phyloP scores from a whole-genome alignment of 2,888 invertebrate species.

The Cheilosia impressa region DNA sequence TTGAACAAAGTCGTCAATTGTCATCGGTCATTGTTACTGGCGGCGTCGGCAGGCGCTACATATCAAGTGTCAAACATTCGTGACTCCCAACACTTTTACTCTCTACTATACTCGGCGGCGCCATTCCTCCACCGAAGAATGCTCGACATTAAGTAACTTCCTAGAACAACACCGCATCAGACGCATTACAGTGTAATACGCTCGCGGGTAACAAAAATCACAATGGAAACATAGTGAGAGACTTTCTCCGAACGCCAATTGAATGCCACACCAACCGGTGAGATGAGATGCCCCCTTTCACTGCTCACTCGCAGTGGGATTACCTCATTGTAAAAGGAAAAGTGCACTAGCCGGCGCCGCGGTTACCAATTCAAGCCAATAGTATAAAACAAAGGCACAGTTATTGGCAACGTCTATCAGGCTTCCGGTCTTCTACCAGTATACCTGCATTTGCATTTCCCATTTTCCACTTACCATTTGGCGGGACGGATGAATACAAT shows the following conservation, averaged over 20 bases:
- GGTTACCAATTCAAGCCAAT: conserved; percentile 28
- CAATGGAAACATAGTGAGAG: conserved; percentile 9
- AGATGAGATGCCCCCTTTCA: conserved; percentile 54
- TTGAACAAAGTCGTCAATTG: background rate
- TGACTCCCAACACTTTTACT: conserved; percentile 63
- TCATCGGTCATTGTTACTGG: background rate
- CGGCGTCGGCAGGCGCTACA: conserved; percentile 1
- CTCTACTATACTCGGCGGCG: conserved; percentile 7
- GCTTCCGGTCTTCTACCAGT: conserved; percentile 48
- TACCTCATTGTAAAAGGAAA: conserved; percentile 51
- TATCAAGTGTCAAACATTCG: conserved; percentile 45
- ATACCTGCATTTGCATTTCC: conserved; percentile 47
- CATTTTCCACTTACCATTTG: background rate
- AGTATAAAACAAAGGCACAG: background rate
- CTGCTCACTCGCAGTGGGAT: conserved; percentile 42
- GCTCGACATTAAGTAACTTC: conserved; percentile 32
- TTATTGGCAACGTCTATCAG: conserved; percentile 19
- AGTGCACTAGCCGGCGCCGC: background rate
- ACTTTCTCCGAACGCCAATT: conserved; percentile 58
- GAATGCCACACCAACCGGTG: conserved; percentile 32
- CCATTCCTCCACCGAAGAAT: conserved; percentile 9
- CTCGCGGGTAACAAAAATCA: conserved; percentile 16
- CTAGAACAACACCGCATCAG: conserved; percentile 23
- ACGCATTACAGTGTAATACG: conserved; percentile 3
- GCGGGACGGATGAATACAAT: conserved; percentile 10